These are phyloP conservation scores for Tetramorium bicarinatum DNA, from an alignment of 2,888 invertebrate species.

Conservation along the genomic window DNA sequence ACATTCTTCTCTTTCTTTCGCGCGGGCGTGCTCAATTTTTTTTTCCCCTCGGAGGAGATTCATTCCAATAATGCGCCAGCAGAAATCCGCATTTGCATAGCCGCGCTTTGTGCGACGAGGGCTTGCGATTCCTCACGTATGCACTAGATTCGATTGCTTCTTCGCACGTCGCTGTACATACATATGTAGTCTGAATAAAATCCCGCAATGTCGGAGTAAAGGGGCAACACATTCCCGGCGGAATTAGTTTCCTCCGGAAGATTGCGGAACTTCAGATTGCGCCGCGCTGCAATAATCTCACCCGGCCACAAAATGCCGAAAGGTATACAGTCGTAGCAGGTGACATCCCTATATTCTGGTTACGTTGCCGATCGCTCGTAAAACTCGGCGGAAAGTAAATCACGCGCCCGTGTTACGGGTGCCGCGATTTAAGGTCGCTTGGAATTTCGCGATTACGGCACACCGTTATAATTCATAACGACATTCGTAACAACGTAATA, in stretches of 20 bases:
- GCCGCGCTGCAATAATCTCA: slow-evolving; percentile 32
- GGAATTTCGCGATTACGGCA: slow-evolving; percentile 16
- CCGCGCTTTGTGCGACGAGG: slow-evolving; percentile 31
- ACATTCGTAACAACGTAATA: slow-evolving; percentile 22
- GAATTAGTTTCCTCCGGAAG: slow-evolving; percentile 35
- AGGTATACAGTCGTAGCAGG: slow-evolving; percentile 36
- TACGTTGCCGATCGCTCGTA: slow-evolving; percentile 36
- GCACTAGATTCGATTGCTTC: slow-evolving; percentile 34
- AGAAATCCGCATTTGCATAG: slow-evolving; percentile 50
- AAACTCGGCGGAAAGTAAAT: slow-evolving; percentile 28
- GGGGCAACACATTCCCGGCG: slow-evolving; percentile 28
- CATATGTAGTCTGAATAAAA: slow-evolving; percentile 23
- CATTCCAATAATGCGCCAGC: slow-evolving; percentile 52
- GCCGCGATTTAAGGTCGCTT: slow-evolving; percentile 13
- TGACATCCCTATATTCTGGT: slow-evolving; percentile 21
- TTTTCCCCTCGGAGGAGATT: slow-evolving; percentile 20
- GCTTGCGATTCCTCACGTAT: slow-evolving; percentile 16
- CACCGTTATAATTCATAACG: slow-evolving; percentile 24
- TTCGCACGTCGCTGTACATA: background rate
- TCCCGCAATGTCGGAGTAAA: background rate
- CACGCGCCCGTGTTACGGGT: background rate
- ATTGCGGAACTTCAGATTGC: slow-evolving; percentile 43
- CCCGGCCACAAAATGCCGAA: slow-evolving; percentile 6
- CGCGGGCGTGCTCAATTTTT: background rate
- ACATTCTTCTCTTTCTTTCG: background rate